Evolutionary conservation across 1,140 invertebrate species (phyloP).

Genomic region (Cyrtorhinus lividipennis): DNA sequence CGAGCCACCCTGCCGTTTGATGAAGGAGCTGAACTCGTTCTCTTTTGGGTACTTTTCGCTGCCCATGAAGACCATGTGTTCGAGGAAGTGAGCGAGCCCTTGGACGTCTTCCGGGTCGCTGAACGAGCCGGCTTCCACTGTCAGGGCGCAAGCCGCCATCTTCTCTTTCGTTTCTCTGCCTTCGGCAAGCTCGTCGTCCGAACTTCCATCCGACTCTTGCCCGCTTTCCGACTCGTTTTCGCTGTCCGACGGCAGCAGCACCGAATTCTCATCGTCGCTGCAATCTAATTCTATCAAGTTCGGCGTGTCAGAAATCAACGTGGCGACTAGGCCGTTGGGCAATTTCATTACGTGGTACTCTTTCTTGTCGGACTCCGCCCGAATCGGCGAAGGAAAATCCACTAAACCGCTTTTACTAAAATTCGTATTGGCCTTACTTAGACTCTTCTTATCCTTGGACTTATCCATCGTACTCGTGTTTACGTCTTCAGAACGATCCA

Average conservation of each 20-base stretch:
- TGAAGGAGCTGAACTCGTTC: constrained; percentile 37
- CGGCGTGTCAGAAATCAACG: constrained; percentile 19
- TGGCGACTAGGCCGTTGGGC: constrained; percentile 19
- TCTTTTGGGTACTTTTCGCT: constrained; percentile 39
- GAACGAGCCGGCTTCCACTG: constrained; percentile 41
- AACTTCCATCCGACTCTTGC: neutral
- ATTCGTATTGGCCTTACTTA: too few species aligned
- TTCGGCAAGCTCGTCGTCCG: neutral
- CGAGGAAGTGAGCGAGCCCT: constrained; percentile 85
- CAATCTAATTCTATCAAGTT: neutral
- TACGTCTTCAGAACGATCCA: too few species aligned
- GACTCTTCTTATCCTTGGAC: too few species aligned
- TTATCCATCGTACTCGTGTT: too few species aligned
- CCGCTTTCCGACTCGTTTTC: neutral
- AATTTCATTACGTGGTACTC: constrained; percentile 20
- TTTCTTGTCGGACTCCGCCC: constrained; percentile 19
- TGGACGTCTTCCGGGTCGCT: constrained; percentile 54
- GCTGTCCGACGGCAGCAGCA: neutral
- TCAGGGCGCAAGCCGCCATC: constrained; percentile 52
- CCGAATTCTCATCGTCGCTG: constrained; percentile 2
- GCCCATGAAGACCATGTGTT: constrained; percentile 86
- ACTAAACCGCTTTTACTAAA: too few species aligned
- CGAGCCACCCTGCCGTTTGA: constrained; percentile 34
- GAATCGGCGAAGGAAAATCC: too few species aligned
- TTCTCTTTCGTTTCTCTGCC: constrained; percentile 22